Evolutionary conservation across 2,113 vertebrate genomes (phyloP).

Genomic region (Prochilodus magdalenae): DNA sequence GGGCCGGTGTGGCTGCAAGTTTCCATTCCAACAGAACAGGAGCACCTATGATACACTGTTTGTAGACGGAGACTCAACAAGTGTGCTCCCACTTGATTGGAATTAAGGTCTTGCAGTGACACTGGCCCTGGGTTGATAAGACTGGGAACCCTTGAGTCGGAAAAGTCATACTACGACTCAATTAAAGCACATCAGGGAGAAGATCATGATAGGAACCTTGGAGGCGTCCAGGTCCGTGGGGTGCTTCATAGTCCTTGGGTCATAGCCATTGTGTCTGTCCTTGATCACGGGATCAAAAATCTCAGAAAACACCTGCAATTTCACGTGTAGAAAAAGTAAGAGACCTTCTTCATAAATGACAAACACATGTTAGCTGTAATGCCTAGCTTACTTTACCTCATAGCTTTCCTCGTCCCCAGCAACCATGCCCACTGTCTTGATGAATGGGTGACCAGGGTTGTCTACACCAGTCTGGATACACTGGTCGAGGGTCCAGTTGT

Average conservation of each 20-base stretch:
- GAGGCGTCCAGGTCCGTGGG: constrained; percentile 89
- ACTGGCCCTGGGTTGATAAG: too few species aligned
- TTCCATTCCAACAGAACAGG: too few species aligned
- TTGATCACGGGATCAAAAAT: constrained; percentile 93
- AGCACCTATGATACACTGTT: too few species aligned
- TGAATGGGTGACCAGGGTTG: constrained; percentile 95
- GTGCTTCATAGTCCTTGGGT: constrained; percentile 87
- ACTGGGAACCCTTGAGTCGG: too few species aligned
- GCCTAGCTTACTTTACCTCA: constrained; percentile 73
- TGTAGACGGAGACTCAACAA: too few species aligned
- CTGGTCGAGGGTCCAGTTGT: constrained; percentile 88
- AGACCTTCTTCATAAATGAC: not conserved
- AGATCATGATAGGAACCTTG: constrained; percentile 77
- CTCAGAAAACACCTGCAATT: constrained; percentile 86
- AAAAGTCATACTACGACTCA: too few species aligned
- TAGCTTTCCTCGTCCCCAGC: constrained; percentile 95
- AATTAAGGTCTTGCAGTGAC: too few species aligned
- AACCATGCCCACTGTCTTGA: constrained; percentile 97
- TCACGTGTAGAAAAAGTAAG: not conserved
- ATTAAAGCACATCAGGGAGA: not conserved
- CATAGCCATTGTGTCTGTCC: constrained; percentile 89
- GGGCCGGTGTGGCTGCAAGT: too few species aligned
- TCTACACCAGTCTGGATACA: constrained; percentile 96
- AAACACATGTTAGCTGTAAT: not conserved
- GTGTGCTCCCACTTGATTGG: too few species aligned